phyloP scores from a whole-genome alignment of 92 coral and sea anemone genomes.

The Paragorgia papillata region DNA sequence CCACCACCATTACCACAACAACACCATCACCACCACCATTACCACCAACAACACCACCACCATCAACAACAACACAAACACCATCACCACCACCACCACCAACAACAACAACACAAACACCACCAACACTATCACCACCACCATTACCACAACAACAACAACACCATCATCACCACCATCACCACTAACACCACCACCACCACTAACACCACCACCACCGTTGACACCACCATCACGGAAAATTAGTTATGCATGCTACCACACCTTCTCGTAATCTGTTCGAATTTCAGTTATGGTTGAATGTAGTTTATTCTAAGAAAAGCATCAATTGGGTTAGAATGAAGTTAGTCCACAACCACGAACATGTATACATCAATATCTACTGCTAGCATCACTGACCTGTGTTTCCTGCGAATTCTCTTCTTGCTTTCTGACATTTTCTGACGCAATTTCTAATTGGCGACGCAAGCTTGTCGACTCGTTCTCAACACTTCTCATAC shows the following conservation, averaged over 20 bases:
- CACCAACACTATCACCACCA: no score
- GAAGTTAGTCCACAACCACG: no score
- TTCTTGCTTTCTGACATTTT: conserved; percentile 72
- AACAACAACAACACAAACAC: no score
- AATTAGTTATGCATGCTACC: no score
- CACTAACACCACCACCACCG: no score
- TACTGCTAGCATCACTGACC: conserved; percentile 48
- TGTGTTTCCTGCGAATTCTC: conserved; percentile 70
- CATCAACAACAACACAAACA: background rate
- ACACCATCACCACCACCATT: background rate
- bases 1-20: background rate
- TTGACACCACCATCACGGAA: background rate
- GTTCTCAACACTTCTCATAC: conserved; percentile 52
- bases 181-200: no score
- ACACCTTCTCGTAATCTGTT: conserved; percentile 87
- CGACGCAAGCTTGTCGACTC: conserved; percentile 68
- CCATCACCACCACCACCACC: no score
- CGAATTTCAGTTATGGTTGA: conserved; percentile 62
- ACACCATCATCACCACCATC: no score
- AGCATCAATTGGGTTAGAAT: no score
- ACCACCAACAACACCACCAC: background rate
- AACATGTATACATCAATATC: no score
- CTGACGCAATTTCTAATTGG: conserved; percentile 72
- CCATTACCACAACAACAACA: no score
- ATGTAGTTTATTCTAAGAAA: conserved; percentile 73